A percentile compares a stretch with the other conserved stretches of the same genome.
phyloP scores from a whole-genome alignment of 2,888 invertebrate genomes.

The Drosophila demipolita region DNA sequence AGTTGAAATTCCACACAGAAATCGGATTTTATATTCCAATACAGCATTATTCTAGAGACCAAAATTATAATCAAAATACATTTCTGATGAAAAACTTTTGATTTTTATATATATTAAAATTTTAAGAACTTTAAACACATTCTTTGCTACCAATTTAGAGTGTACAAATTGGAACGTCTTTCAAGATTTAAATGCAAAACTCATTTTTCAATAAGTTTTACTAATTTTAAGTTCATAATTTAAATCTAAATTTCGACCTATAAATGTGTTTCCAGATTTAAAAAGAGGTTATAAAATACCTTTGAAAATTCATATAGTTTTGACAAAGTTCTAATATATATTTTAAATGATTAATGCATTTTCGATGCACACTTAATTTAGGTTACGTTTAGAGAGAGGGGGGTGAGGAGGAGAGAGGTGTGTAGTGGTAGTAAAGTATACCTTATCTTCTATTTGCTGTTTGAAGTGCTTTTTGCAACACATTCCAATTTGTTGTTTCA shows the following conservation, averaged over 20 bases:
- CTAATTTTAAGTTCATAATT: not conserved
- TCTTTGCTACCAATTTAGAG: no score
- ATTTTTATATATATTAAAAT: no score
- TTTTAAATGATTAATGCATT: not conserved
- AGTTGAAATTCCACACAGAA: no score
- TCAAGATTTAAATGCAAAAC: not conserved
- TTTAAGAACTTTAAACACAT: no score
- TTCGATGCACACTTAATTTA: not conserved
- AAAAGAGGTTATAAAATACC: not conserved
- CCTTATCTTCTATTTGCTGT: conserved; percentile 43
- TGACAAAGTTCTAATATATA: not conserved
- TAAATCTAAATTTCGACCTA: not conserved
- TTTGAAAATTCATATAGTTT: not conserved
- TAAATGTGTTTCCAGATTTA: not conserved
- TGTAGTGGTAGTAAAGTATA: not conserved
- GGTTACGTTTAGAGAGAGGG: not conserved
- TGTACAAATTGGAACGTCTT: no score
- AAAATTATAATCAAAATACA: no score
- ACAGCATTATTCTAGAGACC: no score
- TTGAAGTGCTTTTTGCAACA: conserved; percentile 12
- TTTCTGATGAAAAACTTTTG: no score
- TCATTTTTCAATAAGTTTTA: no score
- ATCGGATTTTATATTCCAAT: no score
- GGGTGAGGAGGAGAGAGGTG: not conserved
- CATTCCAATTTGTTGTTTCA: conserved; percentile 50